Percentiles rank a stretch among this genome's conserved stretches.
These are phyloP conservation scores for Hemithea aestivaria DNA, from an alignment of 2,888 invertebrate species.

Conservation along the genomic window DNA sequence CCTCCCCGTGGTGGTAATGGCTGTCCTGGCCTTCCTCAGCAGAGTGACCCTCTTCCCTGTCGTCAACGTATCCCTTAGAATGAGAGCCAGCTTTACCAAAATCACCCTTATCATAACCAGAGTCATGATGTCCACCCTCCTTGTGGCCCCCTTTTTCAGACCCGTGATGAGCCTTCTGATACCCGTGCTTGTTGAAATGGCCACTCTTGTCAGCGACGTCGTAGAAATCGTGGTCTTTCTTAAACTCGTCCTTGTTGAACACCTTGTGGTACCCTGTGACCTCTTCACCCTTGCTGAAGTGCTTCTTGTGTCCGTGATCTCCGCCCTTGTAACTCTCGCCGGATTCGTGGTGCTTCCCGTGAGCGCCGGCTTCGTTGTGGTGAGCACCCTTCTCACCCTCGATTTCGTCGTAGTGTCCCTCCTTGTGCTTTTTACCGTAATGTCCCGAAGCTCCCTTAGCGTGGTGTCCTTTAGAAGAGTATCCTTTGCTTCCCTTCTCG, in stretches of 20 bases:
- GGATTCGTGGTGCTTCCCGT: slow-evolving; percentile 75
- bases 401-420: slow-evolving; percentile 73
- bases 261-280: slow-evolving; percentile 86
- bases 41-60: slow-evolving; percentile 75
- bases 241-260: slow-evolving; percentile 87
- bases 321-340: slow-evolving; percentile 77
- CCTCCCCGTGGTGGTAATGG: slow-evolving; percentile 74
- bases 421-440: slow-evolving; percentile 73
- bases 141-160: slow-evolving; percentile 76
- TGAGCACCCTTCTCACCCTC: slow-evolving; percentile 77
- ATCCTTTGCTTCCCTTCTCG: slow-evolving; percentile 78
- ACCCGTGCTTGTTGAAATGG: slow-evolving; percentile 81
- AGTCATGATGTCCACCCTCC: slow-evolving; percentile 76
- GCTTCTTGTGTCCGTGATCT: slow-evolving; percentile 78
- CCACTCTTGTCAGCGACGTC: slow-evolving; percentile 84
- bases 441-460: slow-evolving; percentile 78
- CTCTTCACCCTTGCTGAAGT: slow-evolving; percentile 84
- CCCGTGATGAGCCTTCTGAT: slow-evolving; percentile 74
- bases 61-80: slow-evolving; percentile 78
- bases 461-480: slow-evolving; percentile 70
- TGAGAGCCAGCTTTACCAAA: slow-evolving; percentile 78
- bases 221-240: slow-evolving; percentile 87
- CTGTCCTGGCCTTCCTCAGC: slow-evolving; percentile 78
- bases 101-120: slow-evolving; percentile 71
- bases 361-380: slow-evolving; percentile 73